phyloP scores from a whole-genome alignment of 2,888 invertebrate genomes.

The Lypha dubia region DNA sequence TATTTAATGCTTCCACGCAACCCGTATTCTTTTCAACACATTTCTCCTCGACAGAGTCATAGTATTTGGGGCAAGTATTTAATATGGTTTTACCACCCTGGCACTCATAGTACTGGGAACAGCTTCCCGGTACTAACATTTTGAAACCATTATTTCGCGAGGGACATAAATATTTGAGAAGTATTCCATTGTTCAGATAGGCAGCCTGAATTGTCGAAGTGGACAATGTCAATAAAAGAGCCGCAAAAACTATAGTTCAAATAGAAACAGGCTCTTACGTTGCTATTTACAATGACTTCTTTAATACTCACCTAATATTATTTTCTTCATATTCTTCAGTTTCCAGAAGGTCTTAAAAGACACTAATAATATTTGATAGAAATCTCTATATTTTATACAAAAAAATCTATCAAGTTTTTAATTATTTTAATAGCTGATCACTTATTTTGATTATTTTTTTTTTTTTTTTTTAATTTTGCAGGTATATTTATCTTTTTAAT shows the following conservation, averaged over 20 bases:
- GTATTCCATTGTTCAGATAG: slow-evolving; percentile 76
- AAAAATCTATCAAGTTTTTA: not conserved
- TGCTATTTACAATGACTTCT: not conserved
- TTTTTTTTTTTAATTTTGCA: slow-evolving; percentile 13
- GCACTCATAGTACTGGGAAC: slow-evolving; percentile 79
- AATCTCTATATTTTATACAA: slow-evolving; percentile 22
- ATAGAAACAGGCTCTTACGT: not conserved
- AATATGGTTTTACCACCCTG: slow-evolving; percentile 74
- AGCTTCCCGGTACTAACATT: slow-evolving; percentile 80
- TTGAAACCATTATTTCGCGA: slow-evolving; percentile 77
- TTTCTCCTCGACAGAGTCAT: slow-evolving; percentile 74
- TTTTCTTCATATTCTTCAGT: slow-evolving; percentile 31
- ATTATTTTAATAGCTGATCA: slow-evolving; percentile 48
- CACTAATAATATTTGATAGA: not conserved
- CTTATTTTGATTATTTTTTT: slow-evolving; percentile 4
- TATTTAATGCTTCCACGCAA: slow-evolving; percentile 75
- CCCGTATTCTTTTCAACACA: slow-evolving; percentile 78
- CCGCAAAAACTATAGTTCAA: slow-evolving; percentile 33
- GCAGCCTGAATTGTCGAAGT: slow-evolving; percentile 73
- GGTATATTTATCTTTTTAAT: slow-evolving; percentile 27
- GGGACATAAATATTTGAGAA: slow-evolving; percentile 77
- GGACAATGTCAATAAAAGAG: slow-evolving; percentile 68
- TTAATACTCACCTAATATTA: slow-evolving; percentile 14
- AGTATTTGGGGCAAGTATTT: slow-evolving; percentile 75
- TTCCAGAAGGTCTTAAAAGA: not conserved